These are phyloP conservation scores for Orientallactaga sibirica DNA, from an alignment of 2,797 vertebrate species.

Conservation along the genomic window DNA sequence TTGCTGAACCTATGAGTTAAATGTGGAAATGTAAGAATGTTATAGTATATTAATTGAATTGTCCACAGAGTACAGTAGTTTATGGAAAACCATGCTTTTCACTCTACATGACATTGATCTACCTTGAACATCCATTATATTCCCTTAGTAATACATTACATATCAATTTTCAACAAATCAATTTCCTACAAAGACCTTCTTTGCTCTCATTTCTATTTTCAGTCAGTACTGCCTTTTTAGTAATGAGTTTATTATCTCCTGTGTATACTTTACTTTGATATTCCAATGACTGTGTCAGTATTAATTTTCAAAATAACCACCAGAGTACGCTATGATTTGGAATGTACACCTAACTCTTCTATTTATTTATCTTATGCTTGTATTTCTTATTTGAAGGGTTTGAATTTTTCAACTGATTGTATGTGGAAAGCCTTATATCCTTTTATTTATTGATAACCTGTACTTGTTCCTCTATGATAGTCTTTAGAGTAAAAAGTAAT, in stretches of 20 bases:
- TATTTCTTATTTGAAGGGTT: constrained; percentile 35
- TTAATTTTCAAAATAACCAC: constrained; percentile 67
- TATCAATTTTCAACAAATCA: constrained; percentile 71
- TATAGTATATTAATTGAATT: constrained; percentile 50
- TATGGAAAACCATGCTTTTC: constrained; percentile 26
- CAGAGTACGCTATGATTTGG: constrained; percentile 52
- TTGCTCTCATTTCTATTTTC: constrained; percentile 74
- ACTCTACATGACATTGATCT: constrained; percentile 28
- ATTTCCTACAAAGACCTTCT: constrained; percentile 71
- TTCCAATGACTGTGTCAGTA: constrained; percentile 60
- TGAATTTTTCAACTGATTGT: constrained; percentile 50
- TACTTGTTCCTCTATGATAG: not conserved
- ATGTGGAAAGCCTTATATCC: not conserved
- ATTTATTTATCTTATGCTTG: constrained; percentile 40
- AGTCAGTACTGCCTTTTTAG: constrained; percentile 53
- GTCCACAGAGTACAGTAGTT: constrained; percentile 22
- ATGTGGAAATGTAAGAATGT: constrained; percentile 39
- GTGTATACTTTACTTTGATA: constrained; percentile 65
- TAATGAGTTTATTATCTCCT: constrained; percentile 75
- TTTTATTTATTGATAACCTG: constrained; percentile 10
- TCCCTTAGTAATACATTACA: constrained; percentile 61
- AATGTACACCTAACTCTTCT: constrained; percentile 30
- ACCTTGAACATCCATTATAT: constrained; percentile 67
- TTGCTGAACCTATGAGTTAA: constrained; percentile 51
- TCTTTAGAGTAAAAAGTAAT: constrained; percentile 14